Conservation (phyloP, 2,113 vertebrate genomes). For the Thalassarche chlororhynchos region DNA sequence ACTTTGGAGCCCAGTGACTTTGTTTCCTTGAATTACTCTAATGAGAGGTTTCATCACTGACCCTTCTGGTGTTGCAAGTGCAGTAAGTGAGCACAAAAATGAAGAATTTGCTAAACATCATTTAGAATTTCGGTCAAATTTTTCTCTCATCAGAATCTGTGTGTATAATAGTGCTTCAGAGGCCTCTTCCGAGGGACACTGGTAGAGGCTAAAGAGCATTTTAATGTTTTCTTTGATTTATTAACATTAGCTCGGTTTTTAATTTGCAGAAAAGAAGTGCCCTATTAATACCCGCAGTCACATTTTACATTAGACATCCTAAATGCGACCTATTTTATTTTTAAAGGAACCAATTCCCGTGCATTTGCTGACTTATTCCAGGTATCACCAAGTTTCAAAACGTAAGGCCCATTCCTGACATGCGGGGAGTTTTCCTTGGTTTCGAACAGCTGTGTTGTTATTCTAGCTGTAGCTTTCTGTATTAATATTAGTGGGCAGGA, state of each 20-base stretch:
- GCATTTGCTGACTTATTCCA: background rate
- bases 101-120: background rate
- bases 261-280: background rate
- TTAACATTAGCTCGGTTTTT: background rate
- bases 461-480: background rate
- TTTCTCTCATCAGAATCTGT: background rate
- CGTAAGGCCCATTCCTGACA: background rate
- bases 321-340: background rate
- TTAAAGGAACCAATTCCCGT: background rate
- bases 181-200: background rate
- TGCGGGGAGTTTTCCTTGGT: background rate
- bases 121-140: background rate
- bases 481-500: background rate
- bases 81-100: background rate
- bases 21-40: background rate
- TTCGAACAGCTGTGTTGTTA: background rate
- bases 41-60: background rate
- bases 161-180: background rate
- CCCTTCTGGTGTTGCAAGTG: background rate
- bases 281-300: background rate
- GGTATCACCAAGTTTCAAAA: background rate
- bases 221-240: conserved; percentile 27
- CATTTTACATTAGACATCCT: background rate
- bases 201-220: background rate
- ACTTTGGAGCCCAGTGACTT: background rate